A percentile compares a stretch with the other conserved stretches of the same genome.
phyloP scores from a whole-genome alignment of 2,113 vertebrate species.

The Semicossyphus pulcher region DNA sequence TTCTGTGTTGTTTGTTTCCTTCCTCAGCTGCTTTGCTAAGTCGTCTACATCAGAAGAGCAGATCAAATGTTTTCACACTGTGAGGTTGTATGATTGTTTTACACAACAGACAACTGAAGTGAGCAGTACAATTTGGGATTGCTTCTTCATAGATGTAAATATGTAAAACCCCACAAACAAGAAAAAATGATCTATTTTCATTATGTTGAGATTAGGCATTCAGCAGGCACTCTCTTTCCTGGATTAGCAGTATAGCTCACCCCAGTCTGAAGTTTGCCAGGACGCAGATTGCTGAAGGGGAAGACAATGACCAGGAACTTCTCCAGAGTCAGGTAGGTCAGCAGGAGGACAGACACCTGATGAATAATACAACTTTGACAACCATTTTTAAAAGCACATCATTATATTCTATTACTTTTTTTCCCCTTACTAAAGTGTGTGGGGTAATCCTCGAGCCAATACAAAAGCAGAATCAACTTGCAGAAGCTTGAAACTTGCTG shows the following conservation, averaged over 20 bases:
- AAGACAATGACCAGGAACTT: constrained; percentile 90
- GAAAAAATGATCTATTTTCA: neutral
- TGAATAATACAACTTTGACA: neutral
- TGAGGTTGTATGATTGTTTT: neutral
- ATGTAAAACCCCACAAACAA: too few species aligned
- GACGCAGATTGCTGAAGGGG: constrained; percentile 86
- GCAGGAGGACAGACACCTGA: constrained; percentile 85
- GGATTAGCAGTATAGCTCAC: constrained; percentile 37
- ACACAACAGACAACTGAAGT: neutral
- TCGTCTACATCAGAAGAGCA: neutral
- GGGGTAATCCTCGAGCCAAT: too few species aligned
- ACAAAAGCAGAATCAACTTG: too few species aligned
- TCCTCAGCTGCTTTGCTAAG: neutral
- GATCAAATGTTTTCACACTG: neutral
- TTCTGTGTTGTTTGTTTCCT: too few species aligned
- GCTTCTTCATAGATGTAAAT: too few species aligned
- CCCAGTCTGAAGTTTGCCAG: constrained; percentile 82
- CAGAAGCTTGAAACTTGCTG: neutral
- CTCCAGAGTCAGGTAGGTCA: constrained; percentile 89
- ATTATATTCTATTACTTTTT: too few species aligned
- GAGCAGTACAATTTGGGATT: neutral
- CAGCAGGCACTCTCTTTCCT: neutral
- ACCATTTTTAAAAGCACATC: too few species aligned
- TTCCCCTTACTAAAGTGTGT: too few species aligned
- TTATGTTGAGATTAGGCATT: neutral